These are phyloP conservation scores for Stictonetta naevosa DNA, from an alignment of 2,113 vertebrate genomes.

Conservation along the genomic window DNA sequence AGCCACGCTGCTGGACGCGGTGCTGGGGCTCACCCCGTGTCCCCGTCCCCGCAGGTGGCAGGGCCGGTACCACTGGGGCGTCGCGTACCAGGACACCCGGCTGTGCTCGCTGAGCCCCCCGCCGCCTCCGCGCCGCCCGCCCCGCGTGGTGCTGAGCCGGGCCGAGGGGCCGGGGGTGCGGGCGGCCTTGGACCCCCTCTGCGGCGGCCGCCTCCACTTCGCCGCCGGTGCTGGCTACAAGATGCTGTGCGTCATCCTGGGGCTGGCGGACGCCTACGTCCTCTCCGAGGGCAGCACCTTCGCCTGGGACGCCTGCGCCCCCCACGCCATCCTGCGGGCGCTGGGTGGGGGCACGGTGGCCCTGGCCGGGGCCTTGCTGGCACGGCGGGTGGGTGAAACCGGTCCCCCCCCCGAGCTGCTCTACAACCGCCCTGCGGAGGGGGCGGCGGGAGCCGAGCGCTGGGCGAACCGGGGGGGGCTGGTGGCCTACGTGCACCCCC, in stretches of 20 bases:
- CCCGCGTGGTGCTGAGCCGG: slow-evolving; percentile 78
- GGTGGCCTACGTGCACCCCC: slow-evolving; percentile 76
- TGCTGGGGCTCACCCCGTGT: rapidly evolving
- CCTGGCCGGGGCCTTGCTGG: slow-evolving; percentile 57
- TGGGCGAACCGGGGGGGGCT: slow-evolving; percentile 81
- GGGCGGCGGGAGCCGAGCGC: slow-evolving; percentile 66
- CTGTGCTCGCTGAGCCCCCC: slow-evolving; percentile 68
- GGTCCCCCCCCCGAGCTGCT: slow-evolving; percentile 65
- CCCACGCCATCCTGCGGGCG: slow-evolving; percentile 80
- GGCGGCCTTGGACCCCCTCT: slow-evolving; percentile 64
- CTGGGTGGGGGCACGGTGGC: slow-evolving; percentile 78
- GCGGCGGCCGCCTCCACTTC: slow-evolving; percentile 67
- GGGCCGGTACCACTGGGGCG: slow-evolving; percentile 81
- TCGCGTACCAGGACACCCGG: slow-evolving; percentile 62
- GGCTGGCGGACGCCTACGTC: slow-evolving; percentile 76
- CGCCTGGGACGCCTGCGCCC: slow-evolving; percentile 83
- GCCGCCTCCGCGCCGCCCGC: background rate
- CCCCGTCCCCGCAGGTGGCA: slow-evolving; percentile 72
- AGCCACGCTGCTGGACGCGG: too few relatives aligned
- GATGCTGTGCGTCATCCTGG: slow-evolving; percentile 81
- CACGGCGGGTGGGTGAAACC: background rate
- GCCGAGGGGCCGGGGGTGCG: slow-evolving; percentile 74
- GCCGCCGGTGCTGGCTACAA: slow-evolving; percentile 83
- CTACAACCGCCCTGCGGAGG: slow-evolving; percentile 68
- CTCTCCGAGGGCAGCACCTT: slow-evolving; percentile 83